A percentile compares a stretch with the other conserved stretches of the same genome.
These are phyloP conservation scores for Oncorhynchus gorbuscha DNA, from an alignment of 2,113 vertebrate genomes.

Conservation along the genomic window DNA sequence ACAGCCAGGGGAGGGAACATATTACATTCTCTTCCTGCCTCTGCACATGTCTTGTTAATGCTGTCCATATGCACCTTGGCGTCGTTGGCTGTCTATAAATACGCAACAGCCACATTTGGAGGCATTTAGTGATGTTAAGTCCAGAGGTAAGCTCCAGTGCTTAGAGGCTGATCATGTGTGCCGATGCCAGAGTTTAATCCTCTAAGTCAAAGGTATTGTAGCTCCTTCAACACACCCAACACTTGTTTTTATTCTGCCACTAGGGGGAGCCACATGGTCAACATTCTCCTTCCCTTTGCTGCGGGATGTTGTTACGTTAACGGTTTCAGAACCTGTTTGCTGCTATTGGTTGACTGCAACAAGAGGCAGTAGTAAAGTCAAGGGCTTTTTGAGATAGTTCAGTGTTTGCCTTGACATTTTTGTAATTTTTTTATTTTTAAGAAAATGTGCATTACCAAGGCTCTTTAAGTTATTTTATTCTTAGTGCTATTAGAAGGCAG, in stretches of 20 bases:
- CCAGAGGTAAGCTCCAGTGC: constrained; percentile 53
- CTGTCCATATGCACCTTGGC: constrained; percentile 37
- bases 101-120: constrained; percentile 54
- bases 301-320: background rate
- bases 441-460: background rate
- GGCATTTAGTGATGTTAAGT: constrained; percentile 51
- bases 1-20: constrained; percentile 18
- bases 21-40: constrained; percentile 26
- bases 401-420: background rate
- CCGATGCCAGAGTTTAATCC: constrained; percentile 62
- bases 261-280: background rate
- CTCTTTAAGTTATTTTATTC: background rate
- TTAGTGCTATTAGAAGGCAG: constrained; percentile 29
- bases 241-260: constrained; percentile 1
- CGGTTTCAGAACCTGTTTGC: background rate
- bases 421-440: background rate
- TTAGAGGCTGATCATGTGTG: constrained; percentile 60
- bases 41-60: constrained; percentile 34
- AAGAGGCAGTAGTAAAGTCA: background rate
- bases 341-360: background rate
- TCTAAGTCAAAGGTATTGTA: constrained; percentile 51
- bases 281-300: background rate
- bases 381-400: background rate
- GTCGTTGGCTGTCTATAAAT: constrained; percentile 36
- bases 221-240: constrained; percentile 17